phyloP scores from a whole-genome alignment of 1,140 invertebrate species.

The Latrodectus geometricus region DNA sequence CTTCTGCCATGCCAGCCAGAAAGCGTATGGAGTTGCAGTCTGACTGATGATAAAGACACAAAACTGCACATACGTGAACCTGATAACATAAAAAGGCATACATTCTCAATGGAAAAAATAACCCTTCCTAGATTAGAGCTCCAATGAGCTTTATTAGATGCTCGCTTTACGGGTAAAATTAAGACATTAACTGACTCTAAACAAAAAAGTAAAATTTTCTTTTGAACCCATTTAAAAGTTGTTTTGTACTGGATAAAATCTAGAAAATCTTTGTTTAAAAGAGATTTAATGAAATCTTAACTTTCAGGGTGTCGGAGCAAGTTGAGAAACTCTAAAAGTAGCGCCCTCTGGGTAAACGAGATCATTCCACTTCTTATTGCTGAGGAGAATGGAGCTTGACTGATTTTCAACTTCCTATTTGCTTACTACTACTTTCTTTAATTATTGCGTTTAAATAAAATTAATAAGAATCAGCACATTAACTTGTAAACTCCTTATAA shows the following conservation, averaged over 20 bases:
- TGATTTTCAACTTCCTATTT: too few relatives aligned
- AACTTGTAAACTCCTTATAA: too few relatives aligned
- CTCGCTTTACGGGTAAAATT: neutral
- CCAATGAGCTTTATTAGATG: neutral
- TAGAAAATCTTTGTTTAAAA: neutral
- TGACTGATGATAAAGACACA: neutral
- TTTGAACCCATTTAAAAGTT: neutral
- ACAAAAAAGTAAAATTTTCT: neutral
- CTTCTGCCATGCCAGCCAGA: neutral
- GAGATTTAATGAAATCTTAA: neutral
- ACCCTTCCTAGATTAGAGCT: neutral
- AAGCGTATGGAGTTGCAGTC: neutral
- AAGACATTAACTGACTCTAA: neutral
- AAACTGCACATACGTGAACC: too few relatives aligned
- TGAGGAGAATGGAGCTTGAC: too few relatives aligned
- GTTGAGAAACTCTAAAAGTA: too few relatives aligned
- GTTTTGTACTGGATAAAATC: constrained; percentile 5
- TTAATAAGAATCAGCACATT: too few relatives aligned
- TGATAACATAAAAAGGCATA: neutral
- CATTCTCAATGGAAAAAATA: neutral
- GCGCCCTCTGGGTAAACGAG: too few relatives aligned
- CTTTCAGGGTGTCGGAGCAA: too few relatives aligned
- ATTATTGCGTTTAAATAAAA: too few relatives aligned
- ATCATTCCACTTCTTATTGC: too few relatives aligned
- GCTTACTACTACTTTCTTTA: too few relatives aligned